Conservation (phyloP, 2,113 vertebrate species). For the Indicator indicator region DNA sequence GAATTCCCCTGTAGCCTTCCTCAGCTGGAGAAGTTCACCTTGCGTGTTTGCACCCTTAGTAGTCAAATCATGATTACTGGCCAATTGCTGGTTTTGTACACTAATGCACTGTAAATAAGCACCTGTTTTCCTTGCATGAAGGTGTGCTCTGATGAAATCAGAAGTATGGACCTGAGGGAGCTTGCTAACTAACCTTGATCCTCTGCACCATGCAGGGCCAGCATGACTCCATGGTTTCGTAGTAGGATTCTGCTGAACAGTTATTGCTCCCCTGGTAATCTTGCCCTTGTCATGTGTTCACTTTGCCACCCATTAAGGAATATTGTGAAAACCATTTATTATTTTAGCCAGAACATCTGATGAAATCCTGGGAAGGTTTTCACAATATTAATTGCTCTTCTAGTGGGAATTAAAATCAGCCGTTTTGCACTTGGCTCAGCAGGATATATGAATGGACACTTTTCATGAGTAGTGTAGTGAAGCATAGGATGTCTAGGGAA, state of each 20-base stretch:
- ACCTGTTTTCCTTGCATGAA: neutral
- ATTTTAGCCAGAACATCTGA: neutral
- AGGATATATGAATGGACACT: neutral
- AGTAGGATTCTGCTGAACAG: neutral
- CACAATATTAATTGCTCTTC: neutral
- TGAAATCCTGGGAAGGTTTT: slow-evolving; percentile 1
- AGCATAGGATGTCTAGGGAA: neutral
- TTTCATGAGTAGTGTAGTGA: neutral
- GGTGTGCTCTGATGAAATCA: neutral
- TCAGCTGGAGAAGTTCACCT: neutral
- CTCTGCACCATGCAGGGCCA: neutral
- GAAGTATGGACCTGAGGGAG: neutral
- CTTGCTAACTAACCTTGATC: neutral
- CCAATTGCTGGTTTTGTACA: neutral
- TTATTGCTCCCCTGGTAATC: neutral
- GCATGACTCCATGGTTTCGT: neutral
- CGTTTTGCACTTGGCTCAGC: neutral
- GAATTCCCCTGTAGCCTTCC: neutral
- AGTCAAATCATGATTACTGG: neutral
- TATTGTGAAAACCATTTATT: neutral
- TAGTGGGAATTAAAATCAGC: slow-evolving; percentile 1
- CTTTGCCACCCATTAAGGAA: neutral
- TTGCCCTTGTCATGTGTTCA: neutral
- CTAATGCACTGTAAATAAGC: neutral
- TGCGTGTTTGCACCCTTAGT: neutral